phyloP scores from a whole-genome alignment of 2,888 invertebrate species.

The Acanthococcus lagerstroemiae region DNA sequence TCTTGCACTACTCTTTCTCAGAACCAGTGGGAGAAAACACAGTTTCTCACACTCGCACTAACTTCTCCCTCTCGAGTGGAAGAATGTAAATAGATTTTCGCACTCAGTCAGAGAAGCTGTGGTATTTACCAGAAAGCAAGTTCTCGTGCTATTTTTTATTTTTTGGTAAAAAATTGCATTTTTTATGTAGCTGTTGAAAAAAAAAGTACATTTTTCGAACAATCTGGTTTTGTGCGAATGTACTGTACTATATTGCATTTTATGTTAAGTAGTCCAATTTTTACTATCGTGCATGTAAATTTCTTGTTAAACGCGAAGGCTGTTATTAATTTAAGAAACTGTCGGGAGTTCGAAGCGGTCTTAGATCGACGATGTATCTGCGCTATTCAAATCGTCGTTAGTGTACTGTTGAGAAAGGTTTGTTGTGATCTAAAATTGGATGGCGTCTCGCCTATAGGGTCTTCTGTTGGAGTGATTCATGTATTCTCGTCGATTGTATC shows the following conservation, averaged over 20 bases:
- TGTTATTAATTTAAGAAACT: conserved; percentile 25
- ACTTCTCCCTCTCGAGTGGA: too few relatives aligned
- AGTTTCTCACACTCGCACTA: too few relatives aligned
- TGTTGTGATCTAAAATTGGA: too few relatives aligned
- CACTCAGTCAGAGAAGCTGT: not conserved
- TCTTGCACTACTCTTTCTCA: too few relatives aligned
- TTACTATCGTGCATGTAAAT: not conserved
- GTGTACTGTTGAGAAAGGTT: too few relatives aligned
- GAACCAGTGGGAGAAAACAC: too few relatives aligned
- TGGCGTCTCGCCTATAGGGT: too few relatives aligned
- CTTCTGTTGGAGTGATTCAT: not conserved
- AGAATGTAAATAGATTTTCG: not conserved
- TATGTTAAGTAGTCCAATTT: conserved; percentile 11
- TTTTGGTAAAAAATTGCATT: too few relatives aligned
- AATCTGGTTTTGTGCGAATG: not conserved
- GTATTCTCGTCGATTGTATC: not conserved
- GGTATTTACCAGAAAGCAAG: not conserved
- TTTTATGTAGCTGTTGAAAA: not conserved
- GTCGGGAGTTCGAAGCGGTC: not conserved
- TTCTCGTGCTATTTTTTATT: too few relatives aligned
- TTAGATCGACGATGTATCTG: not conserved
- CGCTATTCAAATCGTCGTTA: not conserved
- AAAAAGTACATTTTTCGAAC: not conserved
- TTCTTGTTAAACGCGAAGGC: conserved; percentile 17
- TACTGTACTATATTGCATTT: conserved; percentile 1